Evolutionary conservation across 2,797 vertebrate genomes (phyloP), one percentile per base, ranked within the genome.

Genomic region (Perdix hodgsoniae): DNA sequence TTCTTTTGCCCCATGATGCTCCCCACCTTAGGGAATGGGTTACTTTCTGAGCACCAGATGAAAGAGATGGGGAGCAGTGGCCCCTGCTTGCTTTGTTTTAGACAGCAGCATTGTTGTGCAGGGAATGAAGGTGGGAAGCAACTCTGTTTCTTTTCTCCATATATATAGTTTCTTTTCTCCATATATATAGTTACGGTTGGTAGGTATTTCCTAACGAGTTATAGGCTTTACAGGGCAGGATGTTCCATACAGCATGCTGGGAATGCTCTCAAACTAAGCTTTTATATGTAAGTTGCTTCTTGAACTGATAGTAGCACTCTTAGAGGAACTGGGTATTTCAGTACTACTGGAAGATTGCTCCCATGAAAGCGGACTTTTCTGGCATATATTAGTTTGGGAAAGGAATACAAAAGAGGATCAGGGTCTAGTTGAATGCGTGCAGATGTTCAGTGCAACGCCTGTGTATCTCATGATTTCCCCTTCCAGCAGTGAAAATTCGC

Each of bases 1-100:
- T 7, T 27, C 35, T 75, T 50, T 61, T 1, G 0, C 15, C 10
- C 7, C 27, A 0, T 61, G 33, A 3, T 82, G 24, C 10, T 5
- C 13, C 9, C 7, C 4, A 2, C 54, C 15, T 14, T 33, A 35
- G 35, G 63, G 24, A 79, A 35, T 0, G 1, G 33, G 39, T 17
- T 77, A 37, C 10, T 16, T 12, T 74, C 70, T 63, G 18, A 12
- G 74, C 52, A 19, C 11, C 19, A 71, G 19, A 23, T 19, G 11
- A 74, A 49, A 13, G 22, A 26, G 9, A 2, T 60, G 12, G 11
- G 39, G 14, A 33, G n/a, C 47, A 54, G 33, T 27, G 86, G 63
- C 12, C 29, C 3, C 14, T 57, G 17, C 19, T 37, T 79, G 47
- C 81, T 66, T 18, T 42, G 63, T 61, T 66, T 61, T 37, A 64